Base-by-base conservation (phyloP, 2,113 vertebrate genomes). In the Sander lucioperca region DNA sequence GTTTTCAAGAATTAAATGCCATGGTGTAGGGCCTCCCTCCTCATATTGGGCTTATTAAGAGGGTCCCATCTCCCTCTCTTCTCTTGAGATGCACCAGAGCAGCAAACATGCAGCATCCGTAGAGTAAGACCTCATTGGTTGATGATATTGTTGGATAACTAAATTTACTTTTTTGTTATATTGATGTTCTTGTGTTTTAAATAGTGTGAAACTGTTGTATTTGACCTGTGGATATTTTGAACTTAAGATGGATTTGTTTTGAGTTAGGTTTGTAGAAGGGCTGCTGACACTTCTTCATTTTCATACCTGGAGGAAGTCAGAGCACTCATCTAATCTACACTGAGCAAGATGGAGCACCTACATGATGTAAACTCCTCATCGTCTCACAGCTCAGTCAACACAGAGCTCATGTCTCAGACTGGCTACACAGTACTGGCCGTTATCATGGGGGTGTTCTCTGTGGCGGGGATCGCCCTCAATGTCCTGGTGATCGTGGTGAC, bases 401-500 rank as follows among this genome's bases (percentile, higher is more conserved):
- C 72, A 58, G 83, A 85, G 56, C 64, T 94, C 47, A 86, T 95
- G 64, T 92, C 95, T 33, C 79, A 63, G 58, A 87, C 77, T 33
- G 94, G 92, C 73, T 95, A 93, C 75, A 94, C 91, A 12, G 71
- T 82, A 19, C 72, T 96, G 73, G 91, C 94, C 3, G 45, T 93
- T 0, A 88, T 95, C 58, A 93, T 95, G 84, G 93, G 93, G n/a
- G 80, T 92, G 30, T 93, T 94, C 56, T 94, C 94, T 0, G 70
- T 74, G 1, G 67, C 71, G 16, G 93, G 94, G 19, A 82, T 96
- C 58, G 43, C 95, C 59, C 81, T 95, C 69, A 95, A 96, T n/a
- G 23, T 90, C 23, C 71, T 90, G 2, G 95, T 96, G 72, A 93
- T 96, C 12, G 79, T 89, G 62, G 94, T 95, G 87, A 96, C 93